phyloP scores from a whole-genome alignment of 1,140 invertebrate genomes.

The Acromyrmex echinatior region DNA sequence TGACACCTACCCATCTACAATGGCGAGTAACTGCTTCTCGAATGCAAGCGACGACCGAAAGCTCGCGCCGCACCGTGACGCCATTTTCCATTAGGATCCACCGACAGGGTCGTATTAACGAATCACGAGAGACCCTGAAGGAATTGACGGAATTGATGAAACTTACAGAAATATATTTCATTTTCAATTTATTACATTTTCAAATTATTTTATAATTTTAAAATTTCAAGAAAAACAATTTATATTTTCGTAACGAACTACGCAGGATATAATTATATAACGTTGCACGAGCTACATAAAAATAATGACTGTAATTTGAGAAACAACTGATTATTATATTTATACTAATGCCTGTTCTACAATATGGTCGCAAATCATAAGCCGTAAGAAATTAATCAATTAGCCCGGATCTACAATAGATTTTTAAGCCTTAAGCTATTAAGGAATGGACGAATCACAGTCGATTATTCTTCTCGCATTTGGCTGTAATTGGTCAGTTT shows the following conservation, averaged over 20 bases:
- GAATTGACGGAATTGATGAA: not conserved
- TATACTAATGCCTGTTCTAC: no score
- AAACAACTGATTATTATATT: not conserved
- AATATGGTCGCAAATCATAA: no score
- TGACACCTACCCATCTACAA: constrained; percentile 76
- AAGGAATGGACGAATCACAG: no score
- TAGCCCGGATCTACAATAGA: no score
- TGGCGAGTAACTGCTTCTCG: constrained; percentile 80
- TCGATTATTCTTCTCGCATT: no score
- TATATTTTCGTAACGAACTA: not conserved
- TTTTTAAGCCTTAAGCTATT: no score
- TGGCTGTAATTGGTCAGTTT: no score
- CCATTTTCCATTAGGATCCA: constrained; percentile 80
- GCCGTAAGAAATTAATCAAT: no score
- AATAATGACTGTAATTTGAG: not conserved
- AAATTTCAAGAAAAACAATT: not conserved
- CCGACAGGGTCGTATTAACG: constrained; percentile 26
- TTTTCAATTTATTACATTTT: not conserved
- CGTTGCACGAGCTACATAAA: not conserved
- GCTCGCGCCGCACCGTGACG: constrained; percentile 74
- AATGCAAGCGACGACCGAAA: constrained; percentile 26
- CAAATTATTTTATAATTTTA: not conserved
- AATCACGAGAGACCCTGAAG: not conserved
- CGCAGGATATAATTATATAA: not conserved
- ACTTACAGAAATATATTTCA: not conserved